Evolutionary conservation across 2,888 invertebrate genomes (phyloP).

Genomic region (Pandemis corylana): DNA sequence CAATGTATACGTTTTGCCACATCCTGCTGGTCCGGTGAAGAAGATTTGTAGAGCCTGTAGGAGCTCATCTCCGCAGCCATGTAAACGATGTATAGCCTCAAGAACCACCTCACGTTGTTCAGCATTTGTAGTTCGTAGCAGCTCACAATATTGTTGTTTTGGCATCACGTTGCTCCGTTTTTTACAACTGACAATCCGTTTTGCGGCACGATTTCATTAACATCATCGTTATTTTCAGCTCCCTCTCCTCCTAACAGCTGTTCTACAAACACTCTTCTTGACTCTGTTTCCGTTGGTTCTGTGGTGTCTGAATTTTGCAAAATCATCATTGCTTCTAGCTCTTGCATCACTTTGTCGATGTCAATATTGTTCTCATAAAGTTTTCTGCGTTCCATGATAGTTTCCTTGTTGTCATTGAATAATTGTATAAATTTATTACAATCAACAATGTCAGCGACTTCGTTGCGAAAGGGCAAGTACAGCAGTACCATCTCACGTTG

Average conservation of each 20-base stretch:
- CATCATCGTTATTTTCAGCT: constrained; percentile 48
- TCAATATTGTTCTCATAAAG: constrained; percentile 47
- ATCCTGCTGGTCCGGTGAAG: too few species aligned
- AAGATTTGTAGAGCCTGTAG: too few species aligned
- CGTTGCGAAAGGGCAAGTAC: constrained; percentile 57
- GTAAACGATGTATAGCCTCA: constrained; percentile 44
- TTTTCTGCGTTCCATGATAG: constrained; percentile 48
- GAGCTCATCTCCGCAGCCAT: too few species aligned
- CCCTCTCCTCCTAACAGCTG: constrained; percentile 49
- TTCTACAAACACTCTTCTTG: constrained; percentile 48
- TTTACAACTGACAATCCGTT: constrained; percentile 47
- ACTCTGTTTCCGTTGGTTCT: constrained; percentile 46
- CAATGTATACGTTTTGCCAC: too few species aligned
- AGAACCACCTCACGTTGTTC: constrained; percentile 45
- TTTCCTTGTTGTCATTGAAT: constrained; percentile 48
- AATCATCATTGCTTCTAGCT: constrained; percentile 54
- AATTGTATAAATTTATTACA: constrained; percentile 48
- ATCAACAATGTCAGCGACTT: constrained; percentile 52
- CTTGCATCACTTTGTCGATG: constrained; percentile 55
- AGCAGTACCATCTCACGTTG: constrained; percentile 59
- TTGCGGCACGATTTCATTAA: constrained; percentile 45
- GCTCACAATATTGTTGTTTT: constrained; percentile 46
- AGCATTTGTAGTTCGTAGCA: constrained; percentile 44
- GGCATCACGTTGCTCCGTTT: constrained; percentile 47
- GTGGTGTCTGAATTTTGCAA: constrained; percentile 49